Base-by-base conservation (phyloP, 2,113 vertebrate genomes). In the Sinocyclocheilus maitianheensis region DNA sequence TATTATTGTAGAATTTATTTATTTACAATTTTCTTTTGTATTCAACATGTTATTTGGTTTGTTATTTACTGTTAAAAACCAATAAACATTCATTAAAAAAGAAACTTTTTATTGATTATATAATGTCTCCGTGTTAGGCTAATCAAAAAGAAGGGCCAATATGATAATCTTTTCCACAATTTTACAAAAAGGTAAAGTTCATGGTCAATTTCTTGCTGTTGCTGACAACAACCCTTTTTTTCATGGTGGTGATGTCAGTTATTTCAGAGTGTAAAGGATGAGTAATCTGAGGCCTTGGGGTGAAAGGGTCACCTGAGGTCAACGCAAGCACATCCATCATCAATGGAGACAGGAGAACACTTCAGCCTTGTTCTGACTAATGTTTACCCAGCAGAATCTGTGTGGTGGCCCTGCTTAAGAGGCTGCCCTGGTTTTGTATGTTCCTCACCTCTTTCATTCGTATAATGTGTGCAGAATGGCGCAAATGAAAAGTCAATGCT, bases 291-390 rank as follows among this genome's bases (percentile, higher is more conserved):
- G 26, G 84, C 85, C 46, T 20, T 30, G 5, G 83, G 90, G 88
- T 81, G 88, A 87, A 72, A 10, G 77, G 91, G 92, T 92, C 67
- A 62, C 84, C 6, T 74, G 12, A 87, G 93, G 92, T 92, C 91
- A 89, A 77, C 37, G n/a, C 71, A 88, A 69, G 84, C 72, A 84
- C 90, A 93, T 93, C 90, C 86, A 90, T 93, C 93, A 93, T 88
- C 81, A 55, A 88, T 34, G 62, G 83, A 89, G 91, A 91, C 90
- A 83, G 85, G 84, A 85, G 89, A 76, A 90, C 88, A 90, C 78
- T 88, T 88, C 78, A 88, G 85, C 80, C 88, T 85, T 88, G 90
- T 87, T 74, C 79, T 46, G 13, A 83, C 6, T 62, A 24, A 3
- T 82, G 72, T 90, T 91, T 87, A 84, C 87, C 90, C 77, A 87